Evolutionary conservation across 2,113 vertebrate genomes (phyloP).

Genomic region (Sialia sialis): DNA sequence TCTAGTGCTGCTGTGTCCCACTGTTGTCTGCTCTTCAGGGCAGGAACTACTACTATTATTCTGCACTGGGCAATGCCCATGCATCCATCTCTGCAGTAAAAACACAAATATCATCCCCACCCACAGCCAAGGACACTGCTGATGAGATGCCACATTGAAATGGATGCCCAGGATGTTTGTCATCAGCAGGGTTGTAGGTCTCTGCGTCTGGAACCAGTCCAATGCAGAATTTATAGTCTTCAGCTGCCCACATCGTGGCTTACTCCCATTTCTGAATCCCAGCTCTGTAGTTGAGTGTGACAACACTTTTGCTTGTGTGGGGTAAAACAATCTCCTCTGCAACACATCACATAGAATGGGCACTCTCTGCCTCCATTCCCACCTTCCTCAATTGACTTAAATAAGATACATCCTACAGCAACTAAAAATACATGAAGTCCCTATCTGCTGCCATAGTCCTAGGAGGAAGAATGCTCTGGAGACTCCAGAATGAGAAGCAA

Average conservation of each 20-base stretch:
- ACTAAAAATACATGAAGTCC: not conserved
- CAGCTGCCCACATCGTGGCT: not conserved
- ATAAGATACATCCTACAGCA: not conserved
- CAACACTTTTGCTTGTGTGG: not conserved
- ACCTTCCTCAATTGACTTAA: not conserved
- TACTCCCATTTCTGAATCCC: not conserved
- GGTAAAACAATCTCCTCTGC: not conserved
- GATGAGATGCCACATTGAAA: not conserved
- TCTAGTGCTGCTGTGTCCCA: not conserved
- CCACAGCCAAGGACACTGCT: not conserved
- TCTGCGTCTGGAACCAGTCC: not conserved
- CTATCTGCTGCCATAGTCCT: not conserved
- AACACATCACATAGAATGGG: not conserved
- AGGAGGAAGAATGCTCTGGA: not conserved
- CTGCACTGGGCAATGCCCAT: not conserved
- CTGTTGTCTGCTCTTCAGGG: accelerated
- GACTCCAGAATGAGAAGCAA: not conserved
- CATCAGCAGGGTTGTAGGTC: not conserved
- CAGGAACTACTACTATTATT: not conserved
- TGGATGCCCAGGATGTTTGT: not conserved
- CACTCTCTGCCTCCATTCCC: not conserved
- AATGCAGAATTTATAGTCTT: not conserved
- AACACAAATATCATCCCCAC: not conserved
- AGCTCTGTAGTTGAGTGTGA: not conserved
- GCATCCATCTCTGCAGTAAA: not conserved